Evolutionary conservation across 2,888 invertebrate species (phyloP).

Genomic region (Dicyrtomina minuta): DNA sequence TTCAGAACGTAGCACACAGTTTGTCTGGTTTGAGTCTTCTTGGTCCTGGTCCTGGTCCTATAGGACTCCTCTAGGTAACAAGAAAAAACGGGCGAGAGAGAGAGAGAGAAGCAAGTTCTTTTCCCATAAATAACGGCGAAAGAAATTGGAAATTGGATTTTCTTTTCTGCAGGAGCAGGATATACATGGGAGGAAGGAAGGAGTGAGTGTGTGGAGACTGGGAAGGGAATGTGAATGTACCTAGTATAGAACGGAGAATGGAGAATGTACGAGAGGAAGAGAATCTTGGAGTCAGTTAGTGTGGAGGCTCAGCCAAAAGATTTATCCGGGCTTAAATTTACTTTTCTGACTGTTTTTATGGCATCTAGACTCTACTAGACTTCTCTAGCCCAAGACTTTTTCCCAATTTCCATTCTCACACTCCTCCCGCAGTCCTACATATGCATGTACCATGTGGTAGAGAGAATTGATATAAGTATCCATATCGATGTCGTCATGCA

Average conservation of each 20-base stretch:
- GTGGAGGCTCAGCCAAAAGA: slow-evolving; percentile 24
- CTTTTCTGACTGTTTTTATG: slow-evolving; percentile 34
- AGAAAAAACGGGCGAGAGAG: not conserved
- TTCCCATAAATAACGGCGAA: slow-evolving; percentile 36
- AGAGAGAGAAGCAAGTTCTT: slow-evolving; percentile 23
- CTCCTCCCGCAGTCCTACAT: no score
- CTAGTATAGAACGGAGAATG: no score
- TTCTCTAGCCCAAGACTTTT: not conserved
- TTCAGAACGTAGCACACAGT: no score
- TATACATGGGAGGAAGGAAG: not conserved
- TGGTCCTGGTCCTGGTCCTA: not conserved
- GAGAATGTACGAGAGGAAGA: slow-evolving; percentile 1
- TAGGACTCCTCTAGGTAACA: slow-evolving; percentile 13
- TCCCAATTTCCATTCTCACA: no score
- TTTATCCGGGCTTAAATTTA: slow-evolving; percentile 34
- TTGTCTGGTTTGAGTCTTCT: not conserved
- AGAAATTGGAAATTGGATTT: slow-evolving; percentile 39
- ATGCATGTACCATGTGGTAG: not conserved
- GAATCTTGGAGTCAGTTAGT: slow-evolving; percentile 10
- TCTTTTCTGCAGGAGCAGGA: slow-evolving; percentile 26
- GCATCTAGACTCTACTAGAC: slow-evolving; percentile 12
- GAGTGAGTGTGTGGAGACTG: not conserved
- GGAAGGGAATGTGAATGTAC: no score
- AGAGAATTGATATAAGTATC: no score
- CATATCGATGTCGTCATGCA: no score